phyloP scores from a whole-genome alignment of 2,888 invertebrate species.

The Dryomyza anilis region DNA sequence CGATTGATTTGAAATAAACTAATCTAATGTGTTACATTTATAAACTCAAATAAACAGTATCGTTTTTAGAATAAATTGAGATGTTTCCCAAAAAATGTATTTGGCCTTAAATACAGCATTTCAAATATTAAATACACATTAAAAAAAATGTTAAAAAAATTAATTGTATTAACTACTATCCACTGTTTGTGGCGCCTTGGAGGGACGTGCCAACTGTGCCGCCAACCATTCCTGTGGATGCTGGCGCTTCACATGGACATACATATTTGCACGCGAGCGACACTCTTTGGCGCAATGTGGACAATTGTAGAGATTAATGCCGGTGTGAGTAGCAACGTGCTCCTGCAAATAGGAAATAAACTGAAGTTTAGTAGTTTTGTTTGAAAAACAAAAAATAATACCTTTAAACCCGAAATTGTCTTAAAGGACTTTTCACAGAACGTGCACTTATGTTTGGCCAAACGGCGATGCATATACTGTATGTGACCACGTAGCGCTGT shows the following conservation, averaged over 20 bases:
- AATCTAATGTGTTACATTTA: too few species aligned
- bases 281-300: constrained; percentile 54
- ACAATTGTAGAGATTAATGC: constrained; percentile 52
- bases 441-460: constrained; percentile 47
- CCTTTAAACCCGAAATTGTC: too few species aligned
- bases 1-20: too few species aligned
- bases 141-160: too few species aligned
- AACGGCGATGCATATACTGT: constrained; percentile 49
- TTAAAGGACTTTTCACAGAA: constrained; percentile 53
- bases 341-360: too few species aligned
- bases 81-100: too few species aligned
- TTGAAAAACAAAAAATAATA: too few species aligned
- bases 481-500: constrained; percentile 49
- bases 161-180: neutral
- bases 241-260: constrained; percentile 53
- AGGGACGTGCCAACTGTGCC: constrained; percentile 44
- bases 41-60: too few species aligned
- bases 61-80: too few species aligned
- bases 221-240: constrained; percentile 51
- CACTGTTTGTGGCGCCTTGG: constrained; percentile 38
- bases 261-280: constrained; percentile 56
- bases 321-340: constrained; percentile 54
- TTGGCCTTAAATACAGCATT: too few species aligned
- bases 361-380: too few species aligned
- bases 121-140: too few species aligned